phyloP scores from a whole-genome alignment of 1,140 invertebrate genomes.

The Psix sp. region DNA sequence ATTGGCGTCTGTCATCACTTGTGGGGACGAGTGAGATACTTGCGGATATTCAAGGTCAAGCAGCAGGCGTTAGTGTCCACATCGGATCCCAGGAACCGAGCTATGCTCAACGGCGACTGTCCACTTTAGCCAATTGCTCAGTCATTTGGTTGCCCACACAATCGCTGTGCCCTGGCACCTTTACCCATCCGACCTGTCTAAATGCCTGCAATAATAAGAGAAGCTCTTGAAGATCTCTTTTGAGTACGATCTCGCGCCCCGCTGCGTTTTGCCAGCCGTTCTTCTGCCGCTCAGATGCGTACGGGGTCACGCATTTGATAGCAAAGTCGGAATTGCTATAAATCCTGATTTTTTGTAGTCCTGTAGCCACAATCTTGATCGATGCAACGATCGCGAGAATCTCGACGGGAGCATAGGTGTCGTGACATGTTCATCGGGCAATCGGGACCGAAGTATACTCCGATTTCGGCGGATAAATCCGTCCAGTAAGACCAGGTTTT shows the following conservation, averaged over 20 bases:
- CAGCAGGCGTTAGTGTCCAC: too few relatives aligned
- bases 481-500: background rate
- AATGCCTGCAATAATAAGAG: background rate
- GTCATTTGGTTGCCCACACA: background rate
- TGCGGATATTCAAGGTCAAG: too few relatives aligned
- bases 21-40: too few relatives aligned
- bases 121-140: background rate
- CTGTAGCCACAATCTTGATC: background rate
- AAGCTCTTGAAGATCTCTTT: constrained; percentile 1
- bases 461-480: constrained; percentile 15
- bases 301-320: constrained; percentile 2
- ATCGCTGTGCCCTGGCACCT: constrained; percentile 3
- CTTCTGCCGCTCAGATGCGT: background rate
- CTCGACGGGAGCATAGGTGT: constrained; percentile 1
- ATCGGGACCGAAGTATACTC: constrained; percentile 17
- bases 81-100: too few relatives aligned
- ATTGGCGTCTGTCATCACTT: too few relatives aligned
- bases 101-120: background rate
- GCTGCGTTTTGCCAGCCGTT: constrained; percentile 3
- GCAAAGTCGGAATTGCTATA: constrained; percentile 9
- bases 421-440: constrained; percentile 4
- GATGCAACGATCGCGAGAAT: constrained; percentile 7
- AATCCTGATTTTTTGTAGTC: background rate
- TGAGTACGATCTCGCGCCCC: background rate
- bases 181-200: background rate